A percentile compares a stretch with the other conserved stretches of the same genome.
Conservation (phyloP, 1,140 invertebrate genomes). For the Trinorchestia longiramus region DNA sequence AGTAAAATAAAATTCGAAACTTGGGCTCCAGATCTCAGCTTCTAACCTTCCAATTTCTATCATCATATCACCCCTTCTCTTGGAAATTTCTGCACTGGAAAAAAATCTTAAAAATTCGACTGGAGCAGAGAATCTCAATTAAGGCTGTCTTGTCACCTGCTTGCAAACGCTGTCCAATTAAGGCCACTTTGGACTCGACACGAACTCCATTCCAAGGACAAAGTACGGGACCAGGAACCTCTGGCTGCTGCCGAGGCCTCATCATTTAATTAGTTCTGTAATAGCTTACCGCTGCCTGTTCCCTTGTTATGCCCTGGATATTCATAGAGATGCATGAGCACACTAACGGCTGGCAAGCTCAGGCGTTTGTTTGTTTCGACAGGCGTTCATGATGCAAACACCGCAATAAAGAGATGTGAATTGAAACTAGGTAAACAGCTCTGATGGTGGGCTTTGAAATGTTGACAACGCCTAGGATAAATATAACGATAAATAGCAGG, state of each 20-base stretch:
- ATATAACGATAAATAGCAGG: neutral
- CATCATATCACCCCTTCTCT: neutral
- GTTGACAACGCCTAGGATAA: neutral
- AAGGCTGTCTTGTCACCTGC: neutral
- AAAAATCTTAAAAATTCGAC: neutral
- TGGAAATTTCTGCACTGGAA: neutral
- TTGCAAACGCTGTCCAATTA: constrained; percentile 26
- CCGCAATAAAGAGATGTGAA: neutral
- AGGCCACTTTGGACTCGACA: neutral
- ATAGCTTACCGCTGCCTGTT: neutral
- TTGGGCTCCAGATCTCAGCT: neutral
- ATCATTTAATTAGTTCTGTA: constrained; percentile 24
- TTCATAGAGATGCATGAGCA: neutral
- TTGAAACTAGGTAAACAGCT: neutral
- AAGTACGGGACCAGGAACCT: neutral
- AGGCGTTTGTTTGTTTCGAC: neutral
- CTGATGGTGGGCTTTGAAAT: neutral
- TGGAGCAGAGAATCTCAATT: neutral
- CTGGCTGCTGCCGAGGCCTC: neutral
- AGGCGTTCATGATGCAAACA: neutral
- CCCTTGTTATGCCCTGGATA: neutral
- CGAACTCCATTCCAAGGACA: neutral
- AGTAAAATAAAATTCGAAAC: neutral
- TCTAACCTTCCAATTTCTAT: neutral
- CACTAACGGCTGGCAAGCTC: neutral